These are phyloP conservation scores for Chrysolina haemoptera DNA, from an alignment of 2,888 invertebrate species.

Conservation along the genomic window DNA sequence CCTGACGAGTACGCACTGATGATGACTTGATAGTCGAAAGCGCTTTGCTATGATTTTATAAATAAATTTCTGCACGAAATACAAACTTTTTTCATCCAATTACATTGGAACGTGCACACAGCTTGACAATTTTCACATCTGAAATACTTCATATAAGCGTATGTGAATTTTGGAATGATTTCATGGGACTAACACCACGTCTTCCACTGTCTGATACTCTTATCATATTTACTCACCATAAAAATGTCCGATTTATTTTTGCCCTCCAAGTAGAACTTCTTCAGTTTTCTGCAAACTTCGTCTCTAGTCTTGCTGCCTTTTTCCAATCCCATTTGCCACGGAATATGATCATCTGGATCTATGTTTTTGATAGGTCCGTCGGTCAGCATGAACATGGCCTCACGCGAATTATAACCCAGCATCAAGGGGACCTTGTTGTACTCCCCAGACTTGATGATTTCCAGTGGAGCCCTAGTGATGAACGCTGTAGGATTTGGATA, in stretches of 20 bases:
- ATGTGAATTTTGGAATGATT: too few species aligned
- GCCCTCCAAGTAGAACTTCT: conserved; percentile 43
- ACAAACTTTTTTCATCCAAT: too few species aligned
- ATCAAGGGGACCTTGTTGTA: conserved; percentile 65
- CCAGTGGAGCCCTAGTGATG: conserved; percentile 58
- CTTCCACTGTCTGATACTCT: too few species aligned
- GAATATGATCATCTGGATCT: conserved; percentile 50
- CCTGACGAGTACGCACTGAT: too few species aligned
- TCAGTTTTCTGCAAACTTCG: conserved; percentile 65
- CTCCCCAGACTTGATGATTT: conserved; percentile 58
- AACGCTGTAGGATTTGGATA: conserved; percentile 53
- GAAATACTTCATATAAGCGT: too few species aligned
- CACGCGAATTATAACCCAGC: conserved; percentile 61
- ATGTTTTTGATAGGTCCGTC: not conserved
- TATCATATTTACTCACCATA: not conserved
- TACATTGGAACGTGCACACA: too few species aligned
- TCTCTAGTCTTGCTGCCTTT: conserved; percentile 52
- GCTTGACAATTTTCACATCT: too few species aligned
- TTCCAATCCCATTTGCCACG: conserved; percentile 50
- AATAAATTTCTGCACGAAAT: too few species aligned
- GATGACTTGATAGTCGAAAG: too few species aligned
- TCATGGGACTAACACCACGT: too few species aligned
- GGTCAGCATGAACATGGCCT: conserved; percentile 44
- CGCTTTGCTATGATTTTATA: too few species aligned
- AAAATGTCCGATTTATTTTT: conserved; percentile 15